Percentiles rank a stretch among this genome's conserved stretches.
Conservation (phyloP, 2,113 vertebrate species). For the Pao palembangensis region DNA sequence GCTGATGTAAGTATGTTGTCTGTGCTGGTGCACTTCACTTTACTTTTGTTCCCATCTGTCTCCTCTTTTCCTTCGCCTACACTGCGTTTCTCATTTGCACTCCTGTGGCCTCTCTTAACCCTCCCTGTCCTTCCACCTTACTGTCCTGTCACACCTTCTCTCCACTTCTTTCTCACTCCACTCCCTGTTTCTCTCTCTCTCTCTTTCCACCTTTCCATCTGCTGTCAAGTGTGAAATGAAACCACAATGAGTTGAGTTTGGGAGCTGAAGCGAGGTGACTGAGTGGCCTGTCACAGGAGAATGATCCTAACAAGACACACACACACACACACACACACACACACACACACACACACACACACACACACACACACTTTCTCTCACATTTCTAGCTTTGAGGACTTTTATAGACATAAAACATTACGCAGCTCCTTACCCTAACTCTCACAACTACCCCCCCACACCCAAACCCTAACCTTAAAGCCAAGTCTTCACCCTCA, state of each 20-base stretch:
- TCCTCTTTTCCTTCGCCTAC: not conserved
- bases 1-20: not conserved
- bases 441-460: not conserved
- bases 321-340: not conserved
- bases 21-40: conserved; percentile 2
- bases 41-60: not conserved
- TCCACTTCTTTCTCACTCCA: conserved; percentile 2
- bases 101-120: conserved; percentile 12
- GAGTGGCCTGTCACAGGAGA: conserved; percentile 58
- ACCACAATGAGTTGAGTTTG: conserved; percentile 54
- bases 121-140: conserved; percentile 11
- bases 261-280: conserved; percentile 40
- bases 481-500: not conserved
- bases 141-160: conserved; percentile 1
- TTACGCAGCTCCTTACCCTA: not conserved
- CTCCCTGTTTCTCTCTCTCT: not conserved
- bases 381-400: no score
- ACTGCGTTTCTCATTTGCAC: conserved; percentile 21
- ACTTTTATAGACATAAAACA: no score
- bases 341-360: not conserved
- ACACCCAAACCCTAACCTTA: no score
- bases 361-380: no score
- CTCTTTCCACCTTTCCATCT: conserved; percentile 20
- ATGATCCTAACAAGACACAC: conserved; percentile 40
- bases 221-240: conserved; percentile 66